Conservation (phyloP, 2,797 vertebrate species). For the Dromococcyx pavoninus region DNA sequence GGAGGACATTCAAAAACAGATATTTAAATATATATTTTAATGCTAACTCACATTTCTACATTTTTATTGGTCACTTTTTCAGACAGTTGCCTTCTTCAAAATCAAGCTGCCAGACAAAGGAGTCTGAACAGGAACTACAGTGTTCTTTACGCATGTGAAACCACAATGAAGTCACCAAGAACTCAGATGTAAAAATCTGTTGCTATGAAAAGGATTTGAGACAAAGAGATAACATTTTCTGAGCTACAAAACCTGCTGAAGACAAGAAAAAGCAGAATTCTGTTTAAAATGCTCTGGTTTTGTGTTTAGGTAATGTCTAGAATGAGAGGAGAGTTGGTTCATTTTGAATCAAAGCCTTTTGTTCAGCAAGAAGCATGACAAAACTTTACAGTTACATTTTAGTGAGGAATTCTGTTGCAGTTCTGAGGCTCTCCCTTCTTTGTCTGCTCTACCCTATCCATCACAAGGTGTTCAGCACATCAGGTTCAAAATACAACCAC, state of each 20-base stretch:
- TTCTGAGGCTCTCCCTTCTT: not conserved
- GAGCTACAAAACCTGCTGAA: not conserved
- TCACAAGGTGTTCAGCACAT: not conserved
- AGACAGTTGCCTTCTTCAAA: not conserved
- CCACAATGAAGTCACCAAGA: conserved; percentile 47
- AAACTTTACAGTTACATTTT: not conserved
- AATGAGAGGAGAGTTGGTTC: not conserved
- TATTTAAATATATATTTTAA: not conserved
- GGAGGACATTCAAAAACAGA: not conserved
- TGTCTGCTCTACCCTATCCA: not conserved
- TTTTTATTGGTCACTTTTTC: not conserved
- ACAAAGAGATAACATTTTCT: not conserved
- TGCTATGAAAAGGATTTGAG: not conserved
- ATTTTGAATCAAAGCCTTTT: not conserved
- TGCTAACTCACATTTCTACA: not conserved
- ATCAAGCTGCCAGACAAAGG: not conserved
- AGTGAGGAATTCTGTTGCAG: not conserved
- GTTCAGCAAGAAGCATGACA: not conserved
- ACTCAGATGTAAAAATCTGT: not conserved
- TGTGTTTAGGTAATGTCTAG: not conserved
- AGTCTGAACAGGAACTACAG: not conserved
- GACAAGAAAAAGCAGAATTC: not conserved
- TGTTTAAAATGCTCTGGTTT: not conserved
- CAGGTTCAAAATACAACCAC: not conserved
- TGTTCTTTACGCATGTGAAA: not conserved